Percentiles rank a stretch among this genome's conserved stretches.
Evolutionary conservation across 1,140 invertebrate species (phyloP).

Genomic region (Rhopalosiphum padi): DNA sequence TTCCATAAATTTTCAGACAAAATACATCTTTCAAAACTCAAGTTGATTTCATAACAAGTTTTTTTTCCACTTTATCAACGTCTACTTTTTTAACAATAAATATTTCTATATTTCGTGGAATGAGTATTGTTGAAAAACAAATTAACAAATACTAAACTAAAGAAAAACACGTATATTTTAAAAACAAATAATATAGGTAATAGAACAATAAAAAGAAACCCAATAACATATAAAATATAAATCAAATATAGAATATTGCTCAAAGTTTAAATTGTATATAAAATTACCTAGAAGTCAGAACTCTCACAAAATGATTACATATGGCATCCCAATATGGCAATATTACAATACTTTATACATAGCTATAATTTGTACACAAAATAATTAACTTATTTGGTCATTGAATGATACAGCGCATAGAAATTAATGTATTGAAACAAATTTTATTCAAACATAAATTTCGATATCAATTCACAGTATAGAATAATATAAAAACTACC

Average conservation of each 20-base stretch:
- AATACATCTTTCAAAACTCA: slow-evolving; percentile 7
- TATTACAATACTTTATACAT: not conserved
- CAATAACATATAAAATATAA: not conserved
- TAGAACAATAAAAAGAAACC: not conserved
- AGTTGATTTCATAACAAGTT: slow-evolving; percentile 4
- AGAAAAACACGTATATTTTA: not conserved
- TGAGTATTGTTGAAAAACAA: slow-evolving; percentile 5
- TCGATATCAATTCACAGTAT: not conserved
- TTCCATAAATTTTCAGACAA: not conserved
- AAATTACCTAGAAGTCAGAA: not conserved
- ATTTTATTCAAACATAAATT: not conserved
- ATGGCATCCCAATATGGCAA: not conserved
- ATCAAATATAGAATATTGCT: not conserved
- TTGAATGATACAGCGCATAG: not conserved
- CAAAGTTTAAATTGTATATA: slow-evolving; percentile 1
- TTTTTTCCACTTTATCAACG: not conserved
- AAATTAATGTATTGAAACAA: not conserved
- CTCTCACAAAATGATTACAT: not conserved
- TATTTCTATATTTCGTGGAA: not conserved
- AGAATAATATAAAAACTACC: not conserved
- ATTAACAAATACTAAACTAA: not conserved
- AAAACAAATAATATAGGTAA: not conserved
- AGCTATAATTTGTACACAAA: not conserved
- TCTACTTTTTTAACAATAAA: not conserved
- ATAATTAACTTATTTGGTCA: not conserved